A percentile compares a stretch with the other conserved stretches of the same genome.
Conservation (phyloP, 2,113 vertebrate genomes). For the Tautogolabrus adspersus region DNA sequence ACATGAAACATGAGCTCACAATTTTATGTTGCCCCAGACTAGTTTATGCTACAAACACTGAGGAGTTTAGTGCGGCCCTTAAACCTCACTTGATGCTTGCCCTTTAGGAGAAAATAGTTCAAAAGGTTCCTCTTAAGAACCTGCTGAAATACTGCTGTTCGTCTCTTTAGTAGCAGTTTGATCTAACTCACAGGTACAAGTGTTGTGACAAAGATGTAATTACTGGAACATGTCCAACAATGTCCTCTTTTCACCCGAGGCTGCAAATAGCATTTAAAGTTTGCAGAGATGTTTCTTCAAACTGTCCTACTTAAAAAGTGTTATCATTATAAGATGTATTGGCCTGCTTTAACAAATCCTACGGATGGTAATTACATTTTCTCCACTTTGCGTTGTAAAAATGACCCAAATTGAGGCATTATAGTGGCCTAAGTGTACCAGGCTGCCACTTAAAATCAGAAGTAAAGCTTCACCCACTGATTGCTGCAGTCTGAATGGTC, state of each 20-base stretch:
- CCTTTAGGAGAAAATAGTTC: not conserved
- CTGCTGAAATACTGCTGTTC: not conserved
- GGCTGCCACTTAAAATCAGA: conserved; percentile 7
- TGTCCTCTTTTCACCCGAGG: not conserved
- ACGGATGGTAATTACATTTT: not conserved
- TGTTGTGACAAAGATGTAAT: not conserved
- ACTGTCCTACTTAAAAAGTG: not conserved
- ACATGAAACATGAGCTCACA: too few relatives aligned
- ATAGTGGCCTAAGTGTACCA: not conserved
- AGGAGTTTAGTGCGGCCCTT: too few relatives aligned
- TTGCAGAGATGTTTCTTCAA: not conserved
- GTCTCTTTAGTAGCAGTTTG: not conserved
- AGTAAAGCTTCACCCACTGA: conserved; percentile 5
- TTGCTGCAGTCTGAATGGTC: conserved; percentile 4
- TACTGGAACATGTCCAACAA: not conserved
- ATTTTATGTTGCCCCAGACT: too few relatives aligned
- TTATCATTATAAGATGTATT: not conserved
- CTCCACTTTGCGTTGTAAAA: not conserved
- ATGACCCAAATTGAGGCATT: not conserved
- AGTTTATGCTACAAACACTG: too few relatives aligned
- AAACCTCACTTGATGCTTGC: too few relatives aligned
- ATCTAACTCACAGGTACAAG: not conserved
- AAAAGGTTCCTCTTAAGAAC: not conserved
- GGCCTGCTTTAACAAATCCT: not conserved
- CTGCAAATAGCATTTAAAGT: not conserved